Conservation (phyloP, 2,888 invertebrate genomes). For the Melinaea menophilus region DNA sequence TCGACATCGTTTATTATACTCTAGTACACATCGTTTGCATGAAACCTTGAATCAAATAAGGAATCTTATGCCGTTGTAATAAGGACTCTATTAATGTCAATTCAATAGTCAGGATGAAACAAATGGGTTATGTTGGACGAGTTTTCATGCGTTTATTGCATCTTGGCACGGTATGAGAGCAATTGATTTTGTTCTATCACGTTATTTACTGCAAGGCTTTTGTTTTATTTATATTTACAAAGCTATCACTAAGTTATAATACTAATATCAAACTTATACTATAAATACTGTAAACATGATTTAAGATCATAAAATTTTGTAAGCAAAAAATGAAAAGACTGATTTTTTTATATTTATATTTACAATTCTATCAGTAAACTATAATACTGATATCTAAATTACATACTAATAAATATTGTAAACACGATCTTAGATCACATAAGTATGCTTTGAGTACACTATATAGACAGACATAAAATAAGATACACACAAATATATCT, state of each 20-base stretch:
- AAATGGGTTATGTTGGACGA: conserved; percentile 58
- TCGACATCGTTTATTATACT: conserved; percentile 62
- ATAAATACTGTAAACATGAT: neutral
- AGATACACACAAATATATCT: no score
- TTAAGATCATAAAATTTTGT: no score
- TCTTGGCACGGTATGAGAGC: conserved; percentile 64
- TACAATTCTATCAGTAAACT: no score
- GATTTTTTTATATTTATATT: no score
- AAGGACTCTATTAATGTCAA: conserved; percentile 13
- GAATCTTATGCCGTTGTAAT: conserved; percentile 18
- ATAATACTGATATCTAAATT: no score
- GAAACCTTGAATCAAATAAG: conserved; percentile 10
- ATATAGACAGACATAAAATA: no score
- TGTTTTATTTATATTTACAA: neutral
- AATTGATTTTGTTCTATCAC: conserved; percentile 64
- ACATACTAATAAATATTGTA: no score
- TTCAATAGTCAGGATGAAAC: conserved; percentile 39
- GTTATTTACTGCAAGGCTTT: conserved; percentile 37
- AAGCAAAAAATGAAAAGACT: no score
- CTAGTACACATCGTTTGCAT: conserved; percentile 44
- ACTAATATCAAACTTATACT: neutral
- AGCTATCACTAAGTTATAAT: neutral
- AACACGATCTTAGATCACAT: no score
- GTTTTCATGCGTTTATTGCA: conserved; percentile 70
- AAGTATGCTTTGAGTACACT: no score